Percentiles rank a stretch among this genome's conserved stretches.
Conservation (phyloP, 2,888 invertebrate genomes). For the Agrotis exclamationis region DNA sequence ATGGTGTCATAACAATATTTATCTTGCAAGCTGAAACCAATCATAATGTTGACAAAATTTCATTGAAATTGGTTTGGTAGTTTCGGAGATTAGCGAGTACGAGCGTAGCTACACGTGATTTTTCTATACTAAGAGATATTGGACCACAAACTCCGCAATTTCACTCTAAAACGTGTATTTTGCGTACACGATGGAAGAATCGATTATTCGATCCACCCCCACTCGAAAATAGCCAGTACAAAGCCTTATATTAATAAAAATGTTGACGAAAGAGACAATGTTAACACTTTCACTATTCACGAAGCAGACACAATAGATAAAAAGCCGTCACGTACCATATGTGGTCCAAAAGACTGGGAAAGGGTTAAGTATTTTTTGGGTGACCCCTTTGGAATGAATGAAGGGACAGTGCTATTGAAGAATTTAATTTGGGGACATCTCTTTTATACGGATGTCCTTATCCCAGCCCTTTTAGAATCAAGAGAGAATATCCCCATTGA, state of each 20-base stretch:
- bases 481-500: constrained; percentile 3
- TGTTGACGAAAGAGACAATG: neutral
- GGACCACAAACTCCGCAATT: too few relatives aligned
- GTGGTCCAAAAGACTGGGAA: constrained; percentile 11
- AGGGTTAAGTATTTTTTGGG: constrained; percentile 9
- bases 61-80: too few relatives aligned
- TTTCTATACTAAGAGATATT: too few relatives aligned
- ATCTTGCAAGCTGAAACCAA: too few relatives aligned
- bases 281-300: constrained; percentile 4
- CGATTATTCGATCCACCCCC: too few relatives aligned
- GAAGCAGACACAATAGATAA: neutral
- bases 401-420: constrained; percentile 16
- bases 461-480: neutral
- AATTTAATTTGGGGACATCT: constrained; percentile 26
- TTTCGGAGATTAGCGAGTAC: too few relatives aligned
- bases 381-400: neutral
- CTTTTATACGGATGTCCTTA: neutral
- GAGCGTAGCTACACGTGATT: too few relatives aligned
- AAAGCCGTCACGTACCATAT: constrained; percentile 4
- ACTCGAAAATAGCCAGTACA: too few relatives aligned
- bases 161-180: too few relatives aligned
- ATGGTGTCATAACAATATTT: too few relatives aligned
- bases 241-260: neutral
- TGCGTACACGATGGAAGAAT: too few relatives aligned
- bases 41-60: too few relatives aligned